Conservation (phyloP, 2,113 vertebrate species). For the Nanger granti region DNA sequence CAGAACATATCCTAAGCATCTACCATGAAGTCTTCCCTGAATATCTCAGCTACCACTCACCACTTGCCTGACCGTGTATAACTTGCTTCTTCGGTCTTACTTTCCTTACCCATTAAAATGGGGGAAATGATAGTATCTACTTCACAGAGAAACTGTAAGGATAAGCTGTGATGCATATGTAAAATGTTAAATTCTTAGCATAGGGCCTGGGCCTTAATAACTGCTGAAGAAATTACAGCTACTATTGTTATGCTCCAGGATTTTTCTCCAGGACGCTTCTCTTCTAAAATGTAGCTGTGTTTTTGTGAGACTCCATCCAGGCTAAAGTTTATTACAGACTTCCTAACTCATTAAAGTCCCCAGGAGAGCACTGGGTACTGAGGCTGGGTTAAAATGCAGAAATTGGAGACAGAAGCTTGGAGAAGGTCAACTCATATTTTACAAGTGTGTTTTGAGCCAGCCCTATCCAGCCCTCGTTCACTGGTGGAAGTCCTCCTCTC, state of each 20-base stretch:
- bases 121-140: neutral
- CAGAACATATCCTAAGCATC: neutral
- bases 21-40: neutral
- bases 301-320: neutral
- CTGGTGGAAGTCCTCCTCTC: neutral
- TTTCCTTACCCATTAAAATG: neutral
- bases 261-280: neutral
- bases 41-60: neutral
- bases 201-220: neutral
- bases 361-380: neutral
- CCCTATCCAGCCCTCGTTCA: neutral
- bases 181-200: neutral
- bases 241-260: neutral
- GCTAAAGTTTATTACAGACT: neutral
- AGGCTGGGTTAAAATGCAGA: neutral
- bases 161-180: neutral
- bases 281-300: neutral
- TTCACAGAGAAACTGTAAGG: neutral
- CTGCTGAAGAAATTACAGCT: neutral
- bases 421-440: neutral
- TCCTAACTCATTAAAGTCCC: neutral
- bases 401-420: neutral
- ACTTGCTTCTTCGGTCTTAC: neutral
- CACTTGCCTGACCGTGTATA: neutral
- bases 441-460: neutral